Evolutionary conservation across 92 coral and sea anemone genomes (phyloP).

Genomic region (Galaxea fascicularis): DNA sequence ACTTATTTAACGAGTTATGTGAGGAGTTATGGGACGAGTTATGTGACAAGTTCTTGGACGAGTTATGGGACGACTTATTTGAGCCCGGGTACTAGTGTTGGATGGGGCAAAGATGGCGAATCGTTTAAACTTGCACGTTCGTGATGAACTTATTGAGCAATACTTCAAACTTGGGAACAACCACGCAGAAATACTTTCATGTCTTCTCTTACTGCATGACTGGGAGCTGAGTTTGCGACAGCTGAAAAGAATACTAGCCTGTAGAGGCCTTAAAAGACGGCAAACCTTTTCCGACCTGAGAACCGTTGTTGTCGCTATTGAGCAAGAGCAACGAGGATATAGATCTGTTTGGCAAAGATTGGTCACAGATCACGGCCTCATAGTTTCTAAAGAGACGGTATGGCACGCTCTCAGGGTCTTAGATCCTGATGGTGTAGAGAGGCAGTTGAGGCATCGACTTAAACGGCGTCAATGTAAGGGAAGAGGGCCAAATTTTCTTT

Average conservation of each 20-base stretch:
- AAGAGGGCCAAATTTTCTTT: constrained; percentile 68
- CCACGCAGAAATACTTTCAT: constrained; percentile 65
- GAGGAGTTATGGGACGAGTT: constrained; percentile 34
- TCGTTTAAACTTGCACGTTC: too few species aligned
- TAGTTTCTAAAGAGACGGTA: constrained; percentile 58
- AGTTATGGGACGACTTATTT: constrained; percentile 55
- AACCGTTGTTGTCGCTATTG: constrained; percentile 49
- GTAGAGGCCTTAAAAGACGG: constrained; percentile 65
- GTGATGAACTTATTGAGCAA: too few species aligned
- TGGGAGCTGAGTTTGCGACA: constrained; percentile 70
- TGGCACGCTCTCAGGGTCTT: constrained; percentile 65
- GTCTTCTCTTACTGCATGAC: constrained; percentile 67
- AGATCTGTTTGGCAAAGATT: constrained; percentile 69
- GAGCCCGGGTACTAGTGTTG: too few species aligned
- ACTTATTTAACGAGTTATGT: too few species aligned
- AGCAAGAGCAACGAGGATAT: constrained; percentile 66
- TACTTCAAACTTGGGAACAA: constrained; percentile 66
- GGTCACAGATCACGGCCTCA: constrained; percentile 52
- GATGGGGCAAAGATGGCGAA: too few species aligned
- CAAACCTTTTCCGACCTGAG: constrained; percentile 54
- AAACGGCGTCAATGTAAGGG: constrained; percentile 67
- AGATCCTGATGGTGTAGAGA: constrained; percentile 65
- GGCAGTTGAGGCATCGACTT: constrained; percentile 66
- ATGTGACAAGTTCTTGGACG: not conserved
- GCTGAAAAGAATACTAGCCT: constrained; percentile 69